Conservation (phyloP, 2,888 invertebrate species). For the Hyppa rectilinea region DNA sequence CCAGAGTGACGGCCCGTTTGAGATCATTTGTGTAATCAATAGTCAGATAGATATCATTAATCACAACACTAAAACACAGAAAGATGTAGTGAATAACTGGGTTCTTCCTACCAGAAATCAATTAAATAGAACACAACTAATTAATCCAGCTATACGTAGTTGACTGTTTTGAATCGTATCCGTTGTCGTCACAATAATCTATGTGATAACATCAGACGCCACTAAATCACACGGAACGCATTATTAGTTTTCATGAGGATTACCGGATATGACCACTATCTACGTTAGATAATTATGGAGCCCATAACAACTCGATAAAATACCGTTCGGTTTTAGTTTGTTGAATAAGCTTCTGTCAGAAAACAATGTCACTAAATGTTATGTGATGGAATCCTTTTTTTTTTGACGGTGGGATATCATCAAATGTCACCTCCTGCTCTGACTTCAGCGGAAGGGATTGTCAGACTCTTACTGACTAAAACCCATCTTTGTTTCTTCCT, state of each 20-base stretch:
- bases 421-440: too few relatives aligned
- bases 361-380: not conserved
- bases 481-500: too few relatives aligned
- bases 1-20: not conserved
- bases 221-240: constrained; percentile 34
- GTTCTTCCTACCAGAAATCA: not conserved
- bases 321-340: constrained; percentile 2
- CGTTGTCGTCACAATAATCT: constrained; percentile 33
- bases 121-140: not conserved
- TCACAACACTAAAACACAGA: not conserved
- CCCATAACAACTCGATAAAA: constrained; percentile 27
- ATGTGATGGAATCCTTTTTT: not conserved
- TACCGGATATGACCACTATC: constrained; percentile 35
- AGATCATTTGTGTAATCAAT: not conserved
- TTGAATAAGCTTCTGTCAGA: constrained; percentile 8
- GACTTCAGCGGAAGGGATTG: too few relatives aligned
- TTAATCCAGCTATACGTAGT: too few relatives aligned
- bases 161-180: not conserved
- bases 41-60: not conserved
- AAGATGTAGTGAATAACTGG: not conserved
- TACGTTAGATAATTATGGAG: constrained; percentile 12
- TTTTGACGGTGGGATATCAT: too few relatives aligned
- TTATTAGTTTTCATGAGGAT: constrained; percentile 49
- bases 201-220: constrained; percentile 26
- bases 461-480: too few relatives aligned